A percentile compares a stretch with the other conserved stretches of the same genome.
phyloP scores from a whole-genome alignment of 2,797 vertebrate species.

The Pygocentrus nattereri region DNA sequence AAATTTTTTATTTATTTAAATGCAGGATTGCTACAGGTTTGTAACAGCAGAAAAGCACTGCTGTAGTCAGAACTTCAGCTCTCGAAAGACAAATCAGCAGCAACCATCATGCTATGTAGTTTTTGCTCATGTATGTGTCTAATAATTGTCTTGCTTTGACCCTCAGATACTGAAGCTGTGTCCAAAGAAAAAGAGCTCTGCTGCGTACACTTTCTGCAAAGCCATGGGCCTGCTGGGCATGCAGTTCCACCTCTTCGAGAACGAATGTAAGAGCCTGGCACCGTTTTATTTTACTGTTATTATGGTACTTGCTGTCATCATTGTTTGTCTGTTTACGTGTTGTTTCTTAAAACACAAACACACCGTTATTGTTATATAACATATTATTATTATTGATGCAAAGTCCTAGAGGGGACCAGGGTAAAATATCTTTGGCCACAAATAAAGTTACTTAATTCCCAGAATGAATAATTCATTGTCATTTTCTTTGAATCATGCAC shows the following conservation, averaged over 20 bases:
- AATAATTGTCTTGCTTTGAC: neutral
- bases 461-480: no score
- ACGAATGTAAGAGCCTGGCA: conserved; percentile 88
- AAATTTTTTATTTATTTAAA: neutral
- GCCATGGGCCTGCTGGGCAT: conserved; percentile 93
- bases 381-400: no score
- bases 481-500: no score
- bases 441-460: no score
- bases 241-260: conserved; percentile 98
- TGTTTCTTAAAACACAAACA: no score
- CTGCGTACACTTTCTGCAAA: conserved; percentile 98
- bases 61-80: neutral
- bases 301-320: neutral
- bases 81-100: neutral
- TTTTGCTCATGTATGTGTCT: neutral
- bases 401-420: no score
- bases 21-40: neutral
- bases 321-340: neutral
- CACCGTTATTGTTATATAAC: no score
- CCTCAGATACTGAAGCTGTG: conserved; percentile 96
- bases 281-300: neutral
- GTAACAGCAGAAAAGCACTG: neutral
- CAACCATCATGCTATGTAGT: neutral
- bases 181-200: conserved; percentile 97
- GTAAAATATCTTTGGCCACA: no score